Conservation (phyloP, 2,888 invertebrate species). For the Smittia sp. region DNA sequence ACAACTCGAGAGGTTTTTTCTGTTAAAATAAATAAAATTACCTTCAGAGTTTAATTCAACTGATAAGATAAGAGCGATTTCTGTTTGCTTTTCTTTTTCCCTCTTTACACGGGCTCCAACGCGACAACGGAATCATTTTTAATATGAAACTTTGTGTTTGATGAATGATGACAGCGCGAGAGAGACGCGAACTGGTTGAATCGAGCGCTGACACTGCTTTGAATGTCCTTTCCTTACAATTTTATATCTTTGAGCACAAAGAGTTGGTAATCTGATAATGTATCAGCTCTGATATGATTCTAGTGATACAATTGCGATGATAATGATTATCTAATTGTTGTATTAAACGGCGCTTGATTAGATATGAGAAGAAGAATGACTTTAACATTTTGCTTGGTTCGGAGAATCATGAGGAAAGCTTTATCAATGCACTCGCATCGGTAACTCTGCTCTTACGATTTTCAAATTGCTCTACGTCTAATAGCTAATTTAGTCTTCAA, state of each 20-base stretch:
- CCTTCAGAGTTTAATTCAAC: constrained; percentile 41
- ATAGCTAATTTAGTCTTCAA: too few relatives aligned
- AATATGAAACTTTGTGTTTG: constrained; percentile 28
- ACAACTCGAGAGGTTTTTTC: constrained; percentile 26
- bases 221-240: constrained; percentile 29
- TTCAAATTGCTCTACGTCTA: too few relatives aligned
- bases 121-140: neutral
- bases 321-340: constrained; percentile 39
- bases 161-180: constrained; percentile 11
- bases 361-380: constrained; percentile 31
- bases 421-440: too few relatives aligned
- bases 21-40: constrained; percentile 41
- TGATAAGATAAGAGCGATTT: constrained; percentile 39
- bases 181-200: neutral
- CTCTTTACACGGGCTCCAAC: neutral
- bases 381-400: constrained; percentile 1
- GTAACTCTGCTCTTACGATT: too few relatives aligned
- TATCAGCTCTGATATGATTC: constrained; percentile 40
- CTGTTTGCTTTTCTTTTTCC: constrained; percentile 36
- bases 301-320: constrained; percentile 23
- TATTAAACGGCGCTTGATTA: constrained; percentile 32
- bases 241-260: constrained; percentile 25
- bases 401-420: too few relatives aligned
- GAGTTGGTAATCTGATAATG: constrained; percentile 33
- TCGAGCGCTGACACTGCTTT: constrained; percentile 3